Conservation (phyloP, 2,797 vertebrate species). For the Peromyscus attwateri region DNA sequence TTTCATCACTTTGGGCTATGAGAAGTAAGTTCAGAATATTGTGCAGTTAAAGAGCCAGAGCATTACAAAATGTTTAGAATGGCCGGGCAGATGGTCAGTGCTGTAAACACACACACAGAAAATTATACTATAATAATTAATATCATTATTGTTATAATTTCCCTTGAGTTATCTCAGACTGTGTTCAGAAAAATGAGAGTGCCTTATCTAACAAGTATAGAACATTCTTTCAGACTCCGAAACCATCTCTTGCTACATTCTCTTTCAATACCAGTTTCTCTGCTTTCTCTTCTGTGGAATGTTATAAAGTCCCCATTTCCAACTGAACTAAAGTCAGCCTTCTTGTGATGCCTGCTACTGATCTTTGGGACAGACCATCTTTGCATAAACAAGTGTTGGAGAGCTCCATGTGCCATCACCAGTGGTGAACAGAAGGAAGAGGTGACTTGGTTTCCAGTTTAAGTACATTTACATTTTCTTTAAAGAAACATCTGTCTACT, state of each 20-base stretch:
- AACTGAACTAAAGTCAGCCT: constrained; percentile 21
- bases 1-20: neutral
- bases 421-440: constrained; percentile 17
- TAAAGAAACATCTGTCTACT: constrained; percentile 33
- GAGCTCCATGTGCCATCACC: neutral
- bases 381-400: constrained; percentile 31
- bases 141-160: neutral
- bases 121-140: neutral
- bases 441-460: neutral
- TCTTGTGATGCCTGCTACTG: neutral
- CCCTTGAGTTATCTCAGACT: neutral
- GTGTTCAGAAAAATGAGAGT: constrained; percentile 15
- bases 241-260: neutral
- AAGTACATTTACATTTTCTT: constrained; percentile 44
- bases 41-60: constrained; percentile 2
- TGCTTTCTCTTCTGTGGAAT: constrained; percentile 41
- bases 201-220: constrained; percentile 17
- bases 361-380: constrained; percentile 13
- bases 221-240: constrained; percentile 9
- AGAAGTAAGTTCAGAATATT: constrained; percentile 15
- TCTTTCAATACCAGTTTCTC: neutral
- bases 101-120: neutral
- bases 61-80: constrained; percentile 24
- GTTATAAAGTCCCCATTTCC: constrained; percentile 1
- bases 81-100: neutral